phyloP scores from a whole-genome alignment of 2,797 vertebrate species.

The Eremophila alpestris region DNA sequence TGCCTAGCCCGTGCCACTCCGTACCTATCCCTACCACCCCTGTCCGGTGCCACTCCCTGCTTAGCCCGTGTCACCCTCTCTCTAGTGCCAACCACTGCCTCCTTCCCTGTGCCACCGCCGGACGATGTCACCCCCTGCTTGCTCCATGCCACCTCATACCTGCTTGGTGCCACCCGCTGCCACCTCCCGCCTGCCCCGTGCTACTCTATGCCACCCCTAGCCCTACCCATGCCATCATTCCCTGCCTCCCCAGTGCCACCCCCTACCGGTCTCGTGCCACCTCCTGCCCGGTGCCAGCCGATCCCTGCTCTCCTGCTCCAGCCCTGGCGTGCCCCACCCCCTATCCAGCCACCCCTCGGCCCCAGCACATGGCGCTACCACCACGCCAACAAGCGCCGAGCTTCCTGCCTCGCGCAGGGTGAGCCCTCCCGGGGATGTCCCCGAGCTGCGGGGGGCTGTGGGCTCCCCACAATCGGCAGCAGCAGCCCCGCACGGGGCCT shows the following conservation, averaged over 20 bases:
- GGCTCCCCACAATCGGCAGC: neutral
- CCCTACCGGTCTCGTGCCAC: neutral
- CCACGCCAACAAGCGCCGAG: rapidly evolving
- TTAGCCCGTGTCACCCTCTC: neutral
- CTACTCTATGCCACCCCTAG: neutral
- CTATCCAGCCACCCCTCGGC: neutral
- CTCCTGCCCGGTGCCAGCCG: neutral
- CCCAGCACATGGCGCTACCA: rapidly evolving
- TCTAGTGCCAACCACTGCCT: neutral
- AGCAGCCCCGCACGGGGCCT: neutral
- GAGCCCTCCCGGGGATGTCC: neutral
- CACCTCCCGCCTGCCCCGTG: neutral
- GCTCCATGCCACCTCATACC: rapidly evolving
- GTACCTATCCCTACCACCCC: neutral
- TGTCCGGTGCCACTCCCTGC: rapidly evolving
- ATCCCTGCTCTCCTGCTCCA: neutral
- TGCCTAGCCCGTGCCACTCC: neutral
- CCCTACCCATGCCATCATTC: neutral
- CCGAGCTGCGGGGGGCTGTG: neutral
- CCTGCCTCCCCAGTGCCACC: too few species aligned
- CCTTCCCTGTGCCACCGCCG: neutral
- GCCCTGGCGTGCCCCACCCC: neutral
- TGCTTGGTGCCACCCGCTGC: rapidly evolving
- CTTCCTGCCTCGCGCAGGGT: rapidly evolving
- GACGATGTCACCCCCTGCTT: neutral